Conservation (phyloP, 2,797 vertebrate species). For the Salmo trutta region DNA sequence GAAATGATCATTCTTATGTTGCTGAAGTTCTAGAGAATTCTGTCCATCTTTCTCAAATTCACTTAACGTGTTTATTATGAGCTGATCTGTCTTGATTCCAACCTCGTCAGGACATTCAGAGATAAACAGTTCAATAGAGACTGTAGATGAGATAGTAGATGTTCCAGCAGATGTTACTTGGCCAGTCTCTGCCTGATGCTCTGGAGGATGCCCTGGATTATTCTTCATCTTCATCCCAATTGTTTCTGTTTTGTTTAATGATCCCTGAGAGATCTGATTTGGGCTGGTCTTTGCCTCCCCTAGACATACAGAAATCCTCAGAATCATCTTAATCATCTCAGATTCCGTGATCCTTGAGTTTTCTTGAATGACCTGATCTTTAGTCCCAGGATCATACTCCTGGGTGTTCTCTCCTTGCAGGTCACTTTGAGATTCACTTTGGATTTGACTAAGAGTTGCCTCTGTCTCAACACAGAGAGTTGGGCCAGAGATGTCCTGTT, state of each 20-base stretch:
- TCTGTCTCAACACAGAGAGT: neutral
- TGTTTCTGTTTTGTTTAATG: neutral
- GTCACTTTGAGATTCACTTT: neutral
- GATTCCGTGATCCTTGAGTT: neutral
- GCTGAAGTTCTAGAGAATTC: neutral
- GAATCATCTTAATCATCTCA: neutral
- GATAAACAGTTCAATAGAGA: neutral
- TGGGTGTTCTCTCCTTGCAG: neutral
- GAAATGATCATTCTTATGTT: conserved; percentile 3
- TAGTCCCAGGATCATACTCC: neutral
- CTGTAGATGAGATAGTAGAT: neutral
- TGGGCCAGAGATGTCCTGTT: neutral
- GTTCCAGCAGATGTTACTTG: neutral
- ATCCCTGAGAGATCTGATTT: neutral
- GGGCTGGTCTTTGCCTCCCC: neutral
- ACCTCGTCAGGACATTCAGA: neutral
- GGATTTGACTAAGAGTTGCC: neutral
- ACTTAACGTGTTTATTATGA: conserved; percentile 3
- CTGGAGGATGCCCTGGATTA: no score
- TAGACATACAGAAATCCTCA: neutral
- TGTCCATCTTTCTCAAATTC: conserved; percentile 3
- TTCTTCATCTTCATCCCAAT: neutral
- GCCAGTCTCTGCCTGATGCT: neutral
- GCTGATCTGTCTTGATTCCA: neutral
- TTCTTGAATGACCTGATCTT: neutral